Percentiles rank a stretch among this genome's conserved stretches.
Conservation (phyloP, 2,797 vertebrate species). For the Prionace glauca region DNA sequence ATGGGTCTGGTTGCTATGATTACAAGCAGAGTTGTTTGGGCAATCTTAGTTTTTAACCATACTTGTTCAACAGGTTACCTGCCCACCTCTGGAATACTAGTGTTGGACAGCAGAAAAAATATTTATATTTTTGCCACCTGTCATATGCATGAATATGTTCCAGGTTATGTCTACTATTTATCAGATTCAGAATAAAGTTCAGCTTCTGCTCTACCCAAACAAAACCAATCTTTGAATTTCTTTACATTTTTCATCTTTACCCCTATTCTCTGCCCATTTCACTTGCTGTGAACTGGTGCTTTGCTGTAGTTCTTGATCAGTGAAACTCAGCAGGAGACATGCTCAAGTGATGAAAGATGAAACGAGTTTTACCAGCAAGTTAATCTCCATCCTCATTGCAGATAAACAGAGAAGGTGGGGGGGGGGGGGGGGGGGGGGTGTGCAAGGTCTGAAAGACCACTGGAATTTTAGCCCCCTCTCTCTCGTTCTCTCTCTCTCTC, state of each 20-base stretch:
- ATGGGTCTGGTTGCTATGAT: neutral
- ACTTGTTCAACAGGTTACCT: neutral
- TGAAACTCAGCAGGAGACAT: neutral
- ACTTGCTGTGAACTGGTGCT: neutral
- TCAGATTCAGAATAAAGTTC: neutral
- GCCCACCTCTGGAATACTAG: neutral
- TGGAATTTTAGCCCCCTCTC: no score
- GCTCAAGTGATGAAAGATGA: neutral
- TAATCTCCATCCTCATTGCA: neutral
- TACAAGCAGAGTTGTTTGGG: neutral
- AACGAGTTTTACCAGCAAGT: neutral
- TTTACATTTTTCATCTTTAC: neutral
- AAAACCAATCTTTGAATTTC: neutral
- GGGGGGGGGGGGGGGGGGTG: no score
- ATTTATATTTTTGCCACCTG: neutral
- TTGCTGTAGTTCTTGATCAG: neutral
- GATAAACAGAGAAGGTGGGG: no score
- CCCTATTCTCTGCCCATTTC: neutral
- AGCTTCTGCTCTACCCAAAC: neutral
- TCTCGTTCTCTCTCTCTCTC: no score
- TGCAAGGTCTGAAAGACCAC: no score
- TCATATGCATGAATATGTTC: neutral
- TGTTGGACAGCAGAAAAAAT: neutral
- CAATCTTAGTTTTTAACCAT: neutral
- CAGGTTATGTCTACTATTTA: neutral